Evolutionary conservation across 2,113 vertebrate genomes (phyloP).

Genomic region (Myrmecophaga tridactyla): DNA sequence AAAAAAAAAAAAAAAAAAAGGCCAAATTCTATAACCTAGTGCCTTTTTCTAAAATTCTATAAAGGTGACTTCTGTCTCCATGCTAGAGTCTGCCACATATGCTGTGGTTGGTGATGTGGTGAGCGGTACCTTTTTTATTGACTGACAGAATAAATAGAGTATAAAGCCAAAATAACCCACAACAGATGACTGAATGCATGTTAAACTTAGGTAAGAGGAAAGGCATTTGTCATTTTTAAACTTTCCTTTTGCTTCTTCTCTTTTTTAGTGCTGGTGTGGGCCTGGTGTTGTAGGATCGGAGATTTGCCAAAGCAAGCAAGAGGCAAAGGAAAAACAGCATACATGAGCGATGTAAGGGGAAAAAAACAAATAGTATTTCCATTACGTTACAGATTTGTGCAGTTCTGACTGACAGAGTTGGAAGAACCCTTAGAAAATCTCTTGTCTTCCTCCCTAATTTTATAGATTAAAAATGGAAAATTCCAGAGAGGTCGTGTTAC

Average conservation of each 20-base stretch:
- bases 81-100: not conserved
- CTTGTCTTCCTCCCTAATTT: not conserved
- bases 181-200: conserved; percentile 3
- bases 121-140: conserved; percentile 36
- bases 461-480: not conserved
- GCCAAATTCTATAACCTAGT: not conserved
- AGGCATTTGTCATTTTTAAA: not conserved
- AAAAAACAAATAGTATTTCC: not conserved
- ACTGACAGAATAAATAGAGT: conserved; percentile 50
- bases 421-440: not conserved
- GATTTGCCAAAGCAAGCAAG: not conserved
- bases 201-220: conserved; percentile 21
- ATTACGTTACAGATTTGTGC: not conserved
- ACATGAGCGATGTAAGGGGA: not conserved
- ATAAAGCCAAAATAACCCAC: conserved; percentile 30
- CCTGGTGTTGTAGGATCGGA: not conserved
- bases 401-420: not conserved
- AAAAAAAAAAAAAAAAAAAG: conserved; percentile 29
- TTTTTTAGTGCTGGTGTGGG: not conserved
- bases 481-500: not conserved
- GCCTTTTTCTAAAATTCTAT: not conserved
- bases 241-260: not conserved
- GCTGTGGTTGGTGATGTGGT: conserved; percentile 4
- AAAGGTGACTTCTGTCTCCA: not conserved
- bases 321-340: not conserved